phyloP scores from a whole-genome alignment of 1,140 invertebrate species.

The Micrasema minimum region DNA sequence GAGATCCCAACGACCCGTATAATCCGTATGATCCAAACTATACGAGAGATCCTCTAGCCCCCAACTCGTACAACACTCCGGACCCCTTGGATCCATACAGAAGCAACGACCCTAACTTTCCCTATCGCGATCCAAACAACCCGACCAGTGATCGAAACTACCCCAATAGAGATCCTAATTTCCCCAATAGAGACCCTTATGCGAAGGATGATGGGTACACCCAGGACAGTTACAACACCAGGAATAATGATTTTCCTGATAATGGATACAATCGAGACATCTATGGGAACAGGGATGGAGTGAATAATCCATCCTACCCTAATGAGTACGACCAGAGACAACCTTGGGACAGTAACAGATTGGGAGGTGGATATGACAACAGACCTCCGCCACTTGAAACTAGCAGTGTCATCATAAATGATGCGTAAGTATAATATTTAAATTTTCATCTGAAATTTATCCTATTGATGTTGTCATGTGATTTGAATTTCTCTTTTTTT shows the following conservation, averaged over 20 bases:
- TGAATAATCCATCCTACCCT: slow-evolving; percentile 58
- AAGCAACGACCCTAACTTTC: slow-evolving; percentile 41
- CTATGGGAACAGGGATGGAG: slow-evolving; percentile 52
- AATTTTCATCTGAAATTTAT: slow-evolving; percentile 2
- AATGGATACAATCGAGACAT: slow-evolving; percentile 26
- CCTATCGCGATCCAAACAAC: slow-evolving; percentile 36
- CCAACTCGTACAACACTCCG: slow-evolving; percentile 53
- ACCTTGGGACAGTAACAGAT: slow-evolving; percentile 54
- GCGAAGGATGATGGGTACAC: slow-evolving; percentile 28
- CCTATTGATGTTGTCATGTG: too few relatives aligned
- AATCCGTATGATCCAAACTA: slow-evolving; percentile 41
- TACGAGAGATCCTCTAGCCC: slow-evolving; percentile 48
- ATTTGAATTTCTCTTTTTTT: slow-evolving; percentile 10
- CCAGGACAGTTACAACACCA: slow-evolving; percentile 40
- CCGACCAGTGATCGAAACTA: slow-evolving; percentile 41
- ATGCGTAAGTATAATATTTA: slow-evolving; percentile 66
- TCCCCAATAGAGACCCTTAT: slow-evolving; percentile 48
- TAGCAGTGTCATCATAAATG: slow-evolving; percentile 69
- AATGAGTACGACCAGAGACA: slow-evolving; percentile 57
- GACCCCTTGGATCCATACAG: slow-evolving; percentile 32
- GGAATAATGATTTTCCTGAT: slow-evolving; percentile 45
- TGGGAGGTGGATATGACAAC: slow-evolving; percentile 57
- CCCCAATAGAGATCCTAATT: slow-evolving; percentile 46
- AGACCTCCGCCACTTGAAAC: slow-evolving; percentile 59
- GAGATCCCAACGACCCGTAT: slow-evolving; percentile 40